Evolutionary conservation across 2,888 invertebrate species (phyloP).

Genomic region (Chironomus tentans): DNA sequence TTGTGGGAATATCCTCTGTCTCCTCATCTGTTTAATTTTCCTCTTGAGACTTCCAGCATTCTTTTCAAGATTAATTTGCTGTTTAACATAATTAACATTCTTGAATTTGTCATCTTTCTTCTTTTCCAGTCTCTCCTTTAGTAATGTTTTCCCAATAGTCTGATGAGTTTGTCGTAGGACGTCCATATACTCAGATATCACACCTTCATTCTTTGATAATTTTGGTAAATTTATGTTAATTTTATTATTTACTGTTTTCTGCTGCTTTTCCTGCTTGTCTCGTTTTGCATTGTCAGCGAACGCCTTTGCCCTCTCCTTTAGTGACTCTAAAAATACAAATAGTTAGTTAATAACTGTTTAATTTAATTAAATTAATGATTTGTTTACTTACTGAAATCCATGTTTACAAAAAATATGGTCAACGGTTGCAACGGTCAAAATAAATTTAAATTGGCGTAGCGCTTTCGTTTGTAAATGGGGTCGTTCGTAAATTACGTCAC

Average conservation of each 20-base stretch:
- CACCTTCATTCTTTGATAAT: background rate
- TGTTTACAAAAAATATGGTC: too few relatives aligned
- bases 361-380: background rate
- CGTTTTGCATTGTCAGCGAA: background rate
- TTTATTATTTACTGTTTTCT: background rate
- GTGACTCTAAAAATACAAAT: background rate
- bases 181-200: background rate
- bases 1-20: background rate
- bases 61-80: background rate
- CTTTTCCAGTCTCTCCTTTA: background rate
- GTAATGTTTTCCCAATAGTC: background rate
- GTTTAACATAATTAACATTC: background rate
- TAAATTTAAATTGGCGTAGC: too few relatives aligned
- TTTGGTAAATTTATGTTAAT: background rate
- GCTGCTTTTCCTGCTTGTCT: background rate
- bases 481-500: too few relatives aligned
- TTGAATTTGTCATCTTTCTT: background rate
- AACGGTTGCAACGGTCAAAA: too few relatives aligned
- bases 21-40: slow-evolving; percentile 8
- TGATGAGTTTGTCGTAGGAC: slow-evolving; percentile 1
- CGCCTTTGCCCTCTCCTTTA: background rate
- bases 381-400: background rate
- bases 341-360: background rate
- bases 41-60: background rate
- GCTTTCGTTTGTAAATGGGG: too few relatives aligned